Base-by-base conservation (phyloP, 2,888 invertebrate genomes). In the Lamellibrachia columna region DNA sequence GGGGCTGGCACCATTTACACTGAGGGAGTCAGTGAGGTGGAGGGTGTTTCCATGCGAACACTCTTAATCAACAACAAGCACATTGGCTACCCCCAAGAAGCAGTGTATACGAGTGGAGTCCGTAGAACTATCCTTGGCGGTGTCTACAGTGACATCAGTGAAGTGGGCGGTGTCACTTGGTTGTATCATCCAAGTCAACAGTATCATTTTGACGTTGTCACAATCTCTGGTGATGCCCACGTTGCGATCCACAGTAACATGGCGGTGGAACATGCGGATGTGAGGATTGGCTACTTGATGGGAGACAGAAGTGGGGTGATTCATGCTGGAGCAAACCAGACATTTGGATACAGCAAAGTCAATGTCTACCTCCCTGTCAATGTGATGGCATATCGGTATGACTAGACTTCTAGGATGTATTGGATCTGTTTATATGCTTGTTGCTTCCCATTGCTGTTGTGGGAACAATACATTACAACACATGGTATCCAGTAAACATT, bases 1-100 rank as follows among this genome's bases (percentile, higher is more conserved):
- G 95, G 94, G n/a, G 95, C 95, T 22, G 95, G 95, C 1, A 95
- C 95, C n/a, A 93, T 94, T 3, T 95, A 94, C 93, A 92, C 94
- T 6, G 95, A 95, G 90, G 91, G 92, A 2, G 93, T 93, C n/a
- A 93, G 92, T 90, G 92, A 58, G 52, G 91, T 92, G 22, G 93
- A 91, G 15, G 93, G 94, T 11, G 91, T 92, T 1, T 90, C 94
- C 6, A 53, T 92, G 2, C 94, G 94, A 53, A 93, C 93, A 40
- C 93, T 95, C 4, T 92, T 92, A 6, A 93, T 95, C 4, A 94
- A 95, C 93, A 95, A 95, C 93, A 94, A 94, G 90, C 94, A 94
- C 55, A 93, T 94, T 7, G 92, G 92, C 8, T 95, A 95, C 92
- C 95, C 95, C 0, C 94, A 93, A 60, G 2, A 90, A 91, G 52